A percentile compares a stretch with the other conserved stretches of the same genome.
Conservation (phyloP, 1,140 invertebrate species). For the Saccostrea cuccullata region DNA sequence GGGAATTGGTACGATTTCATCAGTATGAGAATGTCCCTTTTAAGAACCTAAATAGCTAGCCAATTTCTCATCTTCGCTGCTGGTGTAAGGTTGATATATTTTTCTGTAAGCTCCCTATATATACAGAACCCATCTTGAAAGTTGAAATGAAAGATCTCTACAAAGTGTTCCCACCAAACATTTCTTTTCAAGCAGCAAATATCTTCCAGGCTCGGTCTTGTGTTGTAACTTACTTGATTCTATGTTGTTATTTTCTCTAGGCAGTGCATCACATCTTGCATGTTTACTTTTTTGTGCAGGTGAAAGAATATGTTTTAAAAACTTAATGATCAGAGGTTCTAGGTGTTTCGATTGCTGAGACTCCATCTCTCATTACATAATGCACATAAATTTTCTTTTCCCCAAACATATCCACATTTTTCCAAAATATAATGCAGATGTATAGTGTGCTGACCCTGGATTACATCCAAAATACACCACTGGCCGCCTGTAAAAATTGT, state of each 20-base stretch:
- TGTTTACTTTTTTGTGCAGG: constrained; percentile 22
- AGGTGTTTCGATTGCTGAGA: constrained; percentile 42
- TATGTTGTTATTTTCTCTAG: constrained; percentile 52
- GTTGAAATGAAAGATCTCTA: constrained; percentile 34
- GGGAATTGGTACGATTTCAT: constrained; percentile 44
- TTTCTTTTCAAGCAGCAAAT: constrained; percentile 24
- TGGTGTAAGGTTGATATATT: constrained; percentile 51
- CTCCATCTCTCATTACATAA: constrained; percentile 57
- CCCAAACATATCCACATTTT: constrained; percentile 49
- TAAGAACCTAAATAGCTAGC: constrained; percentile 52
- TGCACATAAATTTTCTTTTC: constrained; percentile 32
- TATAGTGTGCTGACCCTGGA: constrained; percentile 37
- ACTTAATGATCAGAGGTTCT: constrained; percentile 25
- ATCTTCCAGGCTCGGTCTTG: constrained; percentile 26
- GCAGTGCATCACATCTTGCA: constrained; percentile 56
- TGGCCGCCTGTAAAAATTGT: background rate
- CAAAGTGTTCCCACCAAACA: constrained; percentile 49
- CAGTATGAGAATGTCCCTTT: constrained; percentile 47
- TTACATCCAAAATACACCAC: constrained; percentile 55
- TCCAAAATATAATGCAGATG: constrained; percentile 55
- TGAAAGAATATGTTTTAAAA: constrained; percentile 40
- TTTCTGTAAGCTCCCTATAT: constrained; percentile 48
- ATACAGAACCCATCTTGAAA: constrained; percentile 20
- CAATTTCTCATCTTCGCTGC: constrained; percentile 55
- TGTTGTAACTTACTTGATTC: constrained; percentile 43